Percentiles rank a stretch among this genome's conserved stretches.
Evolutionary conservation across 2,113 vertebrate genomes (phyloP).

Genomic region (Emberiza fucata): DNA sequence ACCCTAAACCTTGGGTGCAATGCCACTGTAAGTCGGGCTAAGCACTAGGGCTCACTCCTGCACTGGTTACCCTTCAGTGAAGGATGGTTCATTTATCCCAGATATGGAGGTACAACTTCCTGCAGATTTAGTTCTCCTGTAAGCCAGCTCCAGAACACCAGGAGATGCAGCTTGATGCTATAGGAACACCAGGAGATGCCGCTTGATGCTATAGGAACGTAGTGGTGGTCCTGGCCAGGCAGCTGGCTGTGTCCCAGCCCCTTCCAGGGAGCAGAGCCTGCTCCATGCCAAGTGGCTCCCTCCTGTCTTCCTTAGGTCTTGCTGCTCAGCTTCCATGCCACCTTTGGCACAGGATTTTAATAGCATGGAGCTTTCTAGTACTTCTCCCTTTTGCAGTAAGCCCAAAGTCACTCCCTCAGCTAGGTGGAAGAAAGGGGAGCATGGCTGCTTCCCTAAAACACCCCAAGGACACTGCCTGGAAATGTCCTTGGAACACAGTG

Average conservation of each 20-base stretch:
- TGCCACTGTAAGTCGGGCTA: neutral
- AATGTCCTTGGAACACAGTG: neutral
- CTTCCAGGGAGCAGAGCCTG: neutral
- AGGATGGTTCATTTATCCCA: neutral
- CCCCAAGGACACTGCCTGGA: neutral
- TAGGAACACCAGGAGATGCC: neutral
- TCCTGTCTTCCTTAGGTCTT: neutral
- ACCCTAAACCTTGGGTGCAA: rapidly evolving
- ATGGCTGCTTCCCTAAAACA: neutral
- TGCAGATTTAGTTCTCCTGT: neutral
- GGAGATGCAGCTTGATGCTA: neutral
- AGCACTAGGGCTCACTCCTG: neutral
- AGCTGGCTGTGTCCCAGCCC: neutral
- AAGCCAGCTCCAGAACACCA: neutral
- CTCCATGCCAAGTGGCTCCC: neutral
- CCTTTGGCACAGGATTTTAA: neutral
- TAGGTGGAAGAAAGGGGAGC: neutral
- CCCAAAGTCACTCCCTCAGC: neutral
- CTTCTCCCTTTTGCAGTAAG: neutral
- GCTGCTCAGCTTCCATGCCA: neutral
- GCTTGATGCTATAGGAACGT: neutral
- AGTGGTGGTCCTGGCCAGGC: neutral
- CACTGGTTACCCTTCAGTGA: neutral
- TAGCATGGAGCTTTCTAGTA: neutral
- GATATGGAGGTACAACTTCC: neutral